Conservation (phyloP, 1,140 invertebrate species). For the Eurosta solidaginis region DNA sequence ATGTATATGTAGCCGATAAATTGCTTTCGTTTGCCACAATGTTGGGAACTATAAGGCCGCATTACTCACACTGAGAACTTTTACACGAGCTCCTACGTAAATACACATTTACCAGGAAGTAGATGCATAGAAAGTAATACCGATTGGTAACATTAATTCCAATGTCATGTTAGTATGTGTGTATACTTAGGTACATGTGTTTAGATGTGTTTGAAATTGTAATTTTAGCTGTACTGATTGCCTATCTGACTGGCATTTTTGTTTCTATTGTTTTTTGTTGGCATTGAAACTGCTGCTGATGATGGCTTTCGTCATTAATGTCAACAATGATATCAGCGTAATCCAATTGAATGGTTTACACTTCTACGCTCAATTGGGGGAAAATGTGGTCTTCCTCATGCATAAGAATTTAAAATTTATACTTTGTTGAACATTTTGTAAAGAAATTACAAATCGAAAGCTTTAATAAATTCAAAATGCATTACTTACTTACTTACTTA, state of each 20-base stretch:
- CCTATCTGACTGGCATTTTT: not conserved
- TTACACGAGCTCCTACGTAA: no score
- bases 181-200: no score
- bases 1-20: no score
- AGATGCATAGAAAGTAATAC: no score
- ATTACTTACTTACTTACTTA: no score
- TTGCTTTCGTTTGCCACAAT: no score
- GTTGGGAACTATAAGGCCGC: no score
- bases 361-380: not conserved
- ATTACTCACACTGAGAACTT: no score
- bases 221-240: not conserved
- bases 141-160: no score
- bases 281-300: slow-evolving; percentile 1
- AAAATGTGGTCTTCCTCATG: not conserved
- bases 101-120: no score
- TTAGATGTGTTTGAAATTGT: not conserved
- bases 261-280: not conserved
- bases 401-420: not conserved
- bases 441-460: not conserved
- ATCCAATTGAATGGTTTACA: not conserved
- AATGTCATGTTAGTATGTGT: no score
- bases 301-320: slow-evolving; percentile 30
- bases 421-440: not conserved
- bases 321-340: slow-evolving; percentile 15
- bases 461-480: no score